Conservation (phyloP, 1,140 invertebrate genomes). For the Chironomus striatipennis region DNA sequence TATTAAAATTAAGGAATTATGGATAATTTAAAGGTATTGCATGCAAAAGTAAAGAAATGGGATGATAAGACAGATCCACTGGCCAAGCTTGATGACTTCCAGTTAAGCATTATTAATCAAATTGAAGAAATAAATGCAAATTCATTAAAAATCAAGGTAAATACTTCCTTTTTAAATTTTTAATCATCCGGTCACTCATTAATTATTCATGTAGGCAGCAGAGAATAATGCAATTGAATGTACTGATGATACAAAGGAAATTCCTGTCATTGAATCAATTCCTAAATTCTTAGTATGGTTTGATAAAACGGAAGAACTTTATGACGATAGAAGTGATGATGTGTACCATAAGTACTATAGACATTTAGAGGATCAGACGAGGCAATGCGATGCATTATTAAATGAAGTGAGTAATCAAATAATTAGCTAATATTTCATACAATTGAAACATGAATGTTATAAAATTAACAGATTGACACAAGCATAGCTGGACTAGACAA, state of each 20-base stretch:
- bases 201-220: background rate
- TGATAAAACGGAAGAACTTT: background rate
- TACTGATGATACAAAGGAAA: background rate
- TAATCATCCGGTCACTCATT: background rate
- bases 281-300: background rate
- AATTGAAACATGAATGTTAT: background rate
- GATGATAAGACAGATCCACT: background rate
- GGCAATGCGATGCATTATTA: constrained; percentile 26
- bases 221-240: background rate
- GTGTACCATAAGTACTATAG: background rate
- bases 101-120: background rate
- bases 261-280: background rate
- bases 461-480: constrained; percentile 53
- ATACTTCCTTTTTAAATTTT: background rate
- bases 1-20: background rate
- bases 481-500: constrained; percentile 61
- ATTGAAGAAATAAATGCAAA: background rate
- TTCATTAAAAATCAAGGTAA: background rate
- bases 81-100: background rate
- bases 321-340: background rate
- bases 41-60: constrained; percentile 4
- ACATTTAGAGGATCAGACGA: background rate
- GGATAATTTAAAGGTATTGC: background rate
- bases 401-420: background rate
- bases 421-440: background rate